Base-by-base conservation (phyloP, 2,888 invertebrate genomes). In the Tortricodes alternella region DNA sequence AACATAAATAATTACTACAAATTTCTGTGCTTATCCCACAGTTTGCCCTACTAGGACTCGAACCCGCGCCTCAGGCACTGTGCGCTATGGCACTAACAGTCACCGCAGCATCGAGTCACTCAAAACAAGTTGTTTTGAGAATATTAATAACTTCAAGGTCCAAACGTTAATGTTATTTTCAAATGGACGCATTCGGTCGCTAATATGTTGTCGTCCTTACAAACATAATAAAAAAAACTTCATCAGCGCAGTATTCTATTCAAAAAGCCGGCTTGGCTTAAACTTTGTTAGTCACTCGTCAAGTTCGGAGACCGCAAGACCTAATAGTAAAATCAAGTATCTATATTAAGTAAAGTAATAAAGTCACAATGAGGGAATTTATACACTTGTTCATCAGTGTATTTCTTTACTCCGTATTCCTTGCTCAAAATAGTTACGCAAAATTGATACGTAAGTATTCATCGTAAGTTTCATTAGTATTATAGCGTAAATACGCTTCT, bases 401-500 rank as follows among this genome's bases (percentile, higher is more conserved):
- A n/a, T 19, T 44, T 9, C 13, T 24, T 24, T 13, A 18, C 13
- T 11, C 19, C 7, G 0, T 44, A 4, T 38, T 72, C 46, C 67
- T 73, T 50, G 73, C 68, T 56, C 65, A 64, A 18, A 61, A 66
- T 64, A 79, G 76, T 62, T 61, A 74, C 48, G 76, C 83, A 0
- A 88, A 69, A 67, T 57, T 83, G 43, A 81, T 85, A 61, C 87
- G 87, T 88, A 67, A 85, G 86, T 85, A 58, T 9, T 24, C 1
- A n/a, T n/a, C n/a, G n/a, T n/a, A n/a, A n/a, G n/a, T n/a, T n/a
- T n/a, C n/a, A n/a, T n/a, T n/a, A n/a, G n/a, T n/a, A n/a, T n/a
- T n/a, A n/a, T n/a, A n/a, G n/a, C n/a, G n/a, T n/a, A n/a, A n/a
- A n/a, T n/a, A n/a, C n/a, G n/a, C n/a, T n/a, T n/a, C n/a, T n/a